These are phyloP conservation scores for Speoplatyrhinus poulsoni DNA, from an alignment of 2,113 vertebrate species.

Conservation along the genomic window DNA sequence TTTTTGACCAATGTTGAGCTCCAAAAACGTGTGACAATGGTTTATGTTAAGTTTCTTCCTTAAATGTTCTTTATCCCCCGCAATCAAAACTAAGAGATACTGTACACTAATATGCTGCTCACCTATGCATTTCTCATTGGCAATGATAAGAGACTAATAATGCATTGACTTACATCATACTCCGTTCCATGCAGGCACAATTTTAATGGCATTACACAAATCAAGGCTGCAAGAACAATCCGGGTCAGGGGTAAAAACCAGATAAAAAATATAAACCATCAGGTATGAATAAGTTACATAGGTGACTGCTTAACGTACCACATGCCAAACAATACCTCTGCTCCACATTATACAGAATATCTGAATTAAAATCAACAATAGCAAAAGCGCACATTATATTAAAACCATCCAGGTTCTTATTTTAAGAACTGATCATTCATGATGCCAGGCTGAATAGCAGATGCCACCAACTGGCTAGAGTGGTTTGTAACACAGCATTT, in stretches of 20 bases:
- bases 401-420: constrained; percentile 22
- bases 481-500: constrained; percentile 26
- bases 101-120: too few species aligned
- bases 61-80: too few species aligned
- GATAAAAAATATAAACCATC: constrained; percentile 1
- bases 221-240: background rate
- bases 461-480: constrained; percentile 2
- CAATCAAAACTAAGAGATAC: too few species aligned
- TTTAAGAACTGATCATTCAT: constrained; percentile 13
- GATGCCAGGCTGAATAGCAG: constrained; percentile 2
- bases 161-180: constrained; percentile 20
- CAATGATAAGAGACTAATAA: constrained; percentile 12
- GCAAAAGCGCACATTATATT: constrained; percentile 39
- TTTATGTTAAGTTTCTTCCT: too few species aligned
- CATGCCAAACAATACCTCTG: constrained; percentile 25
- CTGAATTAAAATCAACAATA: constrained; percentile 41
- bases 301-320: constrained; percentile 30
- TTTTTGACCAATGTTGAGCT: too few species aligned
- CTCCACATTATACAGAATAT: constrained; percentile 38
- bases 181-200: constrained; percentile 52
- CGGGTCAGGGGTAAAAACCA: background rate
- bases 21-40: background rate
- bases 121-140: too few species aligned
- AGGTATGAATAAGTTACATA: constrained; percentile 13
- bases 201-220: constrained; percentile 31